Evolutionary conservation across 2,113 vertebrate genomes (phyloP), one percentile per base, ranked within the genome.

Genomic region (Cavia porcellus): DNA sequence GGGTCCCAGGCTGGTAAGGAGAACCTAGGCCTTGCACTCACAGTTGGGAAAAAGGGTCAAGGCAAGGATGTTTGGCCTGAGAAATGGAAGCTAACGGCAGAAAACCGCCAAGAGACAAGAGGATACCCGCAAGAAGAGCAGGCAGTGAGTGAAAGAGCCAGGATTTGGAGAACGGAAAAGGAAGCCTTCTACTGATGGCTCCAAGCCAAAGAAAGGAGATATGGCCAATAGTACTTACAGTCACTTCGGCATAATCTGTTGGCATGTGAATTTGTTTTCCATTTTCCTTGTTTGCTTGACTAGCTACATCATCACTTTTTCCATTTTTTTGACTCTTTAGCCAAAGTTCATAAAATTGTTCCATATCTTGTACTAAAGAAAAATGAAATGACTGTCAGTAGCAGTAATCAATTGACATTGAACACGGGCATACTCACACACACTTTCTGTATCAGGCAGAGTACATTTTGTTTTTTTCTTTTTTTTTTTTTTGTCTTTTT

Each of bases 211-310:
- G 74, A 3, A 38, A 45, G 35, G n/a, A 1, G 22, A 32, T 6
- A 5, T 0, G 79, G 0, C 32, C 64, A 10, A 1, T 0, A 7
- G 59, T 94, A 98, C 99, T 99, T 98, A 99, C 99, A 95, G 99
- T 99, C 94, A 99, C 99, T 96, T 99, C 99, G 1, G 99, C 99
- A 61, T 99, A 99, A 98, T 99, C 99, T 35, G 99, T 99, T 0
- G 99, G 99, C 99, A 99, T 99, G 97, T 99, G 99, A 97, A 99
- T 99, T 97, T 99, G 99, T 94, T 99, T 99, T 92, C 99, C 99
- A 11, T 99, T 99, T 95, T 99, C 99, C 91, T 98, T 99, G 81
- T 98, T 98, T 11, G 98, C 97, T 84, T 99, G 99, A 97, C 90
- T 98, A 92, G 98, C 98, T 57, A 96, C 95, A 80, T 99, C 99